These are phyloP conservation scores for Aphaenogaster ashmeadi DNA, from an alignment of 1,140 invertebrate species.

Conservation along the genomic window DNA sequence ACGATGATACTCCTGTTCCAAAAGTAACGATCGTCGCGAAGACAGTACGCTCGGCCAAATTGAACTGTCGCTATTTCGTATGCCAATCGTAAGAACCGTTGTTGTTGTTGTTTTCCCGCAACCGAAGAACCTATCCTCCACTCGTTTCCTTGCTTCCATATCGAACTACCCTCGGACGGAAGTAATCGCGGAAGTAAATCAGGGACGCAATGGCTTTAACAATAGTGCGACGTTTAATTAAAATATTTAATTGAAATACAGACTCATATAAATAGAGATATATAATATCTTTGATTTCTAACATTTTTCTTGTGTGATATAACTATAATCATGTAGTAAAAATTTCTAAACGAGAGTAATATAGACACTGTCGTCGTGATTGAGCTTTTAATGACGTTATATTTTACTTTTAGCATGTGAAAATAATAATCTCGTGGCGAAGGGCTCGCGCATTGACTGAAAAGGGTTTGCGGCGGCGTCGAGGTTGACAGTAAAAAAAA, in stretches of 20 bases:
- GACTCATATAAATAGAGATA: neutral
- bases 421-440: neutral
- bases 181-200: neutral
- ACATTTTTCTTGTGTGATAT: neutral
- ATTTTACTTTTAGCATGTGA: neutral
- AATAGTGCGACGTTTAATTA: conserved; percentile 27
- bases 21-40: conserved; percentile 50
- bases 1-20: conserved; percentile 40
- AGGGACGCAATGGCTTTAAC: conserved; percentile 11
- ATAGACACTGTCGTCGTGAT: neutral
- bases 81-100: conserved; percentile 38
- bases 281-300: neutral
- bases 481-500: conserved; percentile 46
- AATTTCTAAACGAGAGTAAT: neutral
- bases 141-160: neutral
- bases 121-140: neutral
- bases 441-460: neutral
- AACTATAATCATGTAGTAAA: neutral
- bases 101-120: conserved; percentile 40
- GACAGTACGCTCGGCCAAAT: conserved; percentile 46
- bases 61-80: conserved; percentile 58
- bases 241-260: conserved; percentile 39
- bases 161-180: neutral
- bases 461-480: neutral
- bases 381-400: neutral